Evolutionary conservation across 1,140 invertebrate genomes (phyloP).

Genomic region (Drosophila tropicalis): DNA sequence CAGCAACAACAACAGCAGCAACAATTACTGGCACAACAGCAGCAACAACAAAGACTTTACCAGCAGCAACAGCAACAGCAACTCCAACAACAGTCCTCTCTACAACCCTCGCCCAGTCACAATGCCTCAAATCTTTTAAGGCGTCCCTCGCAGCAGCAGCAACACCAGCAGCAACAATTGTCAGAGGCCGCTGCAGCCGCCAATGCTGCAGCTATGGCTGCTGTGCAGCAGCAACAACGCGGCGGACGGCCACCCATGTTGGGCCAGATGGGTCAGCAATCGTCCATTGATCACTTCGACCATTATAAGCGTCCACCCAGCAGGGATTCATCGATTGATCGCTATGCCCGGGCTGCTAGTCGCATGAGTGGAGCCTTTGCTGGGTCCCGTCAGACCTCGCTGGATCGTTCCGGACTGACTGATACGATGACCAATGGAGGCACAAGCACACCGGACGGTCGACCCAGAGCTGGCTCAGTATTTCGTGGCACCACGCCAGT

Average conservation of each 20-base stretch:
- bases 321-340: constrained; percentile 93
- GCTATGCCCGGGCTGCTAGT: constrained; percentile 88
- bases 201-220: constrained; percentile 46
- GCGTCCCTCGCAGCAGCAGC: constrained; percentile 65
- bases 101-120: constrained; percentile 66
- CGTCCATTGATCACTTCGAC: constrained; percentile 91
- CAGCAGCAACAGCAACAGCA: constrained; percentile 45
- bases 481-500: constrained; percentile 84
- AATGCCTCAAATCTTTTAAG: constrained; percentile 65
- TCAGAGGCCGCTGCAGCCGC: constrained; percentile 56
- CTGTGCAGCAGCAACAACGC: constrained; percentile 83
- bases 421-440: constrained; percentile 68
- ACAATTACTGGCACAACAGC: constrained; percentile 36
- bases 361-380: constrained; percentile 83
- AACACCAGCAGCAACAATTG: constrained; percentile 47
- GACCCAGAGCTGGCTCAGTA: constrained; percentile 84
- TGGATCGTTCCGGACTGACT: constrained; percentile 85
- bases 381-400: constrained; percentile 89
- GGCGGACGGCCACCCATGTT: constrained; percentile 84
- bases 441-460: constrained; percentile 84
- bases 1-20: constrained; percentile 49
- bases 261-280: constrained; percentile 84
- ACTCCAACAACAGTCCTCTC: constrained; percentile 61
- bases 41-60: constrained; percentile 50
- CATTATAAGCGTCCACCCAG: constrained; percentile 96